Conservation (phyloP, 2,797 vertebrate genomes). For the Anguilla anguilla region DNA sequence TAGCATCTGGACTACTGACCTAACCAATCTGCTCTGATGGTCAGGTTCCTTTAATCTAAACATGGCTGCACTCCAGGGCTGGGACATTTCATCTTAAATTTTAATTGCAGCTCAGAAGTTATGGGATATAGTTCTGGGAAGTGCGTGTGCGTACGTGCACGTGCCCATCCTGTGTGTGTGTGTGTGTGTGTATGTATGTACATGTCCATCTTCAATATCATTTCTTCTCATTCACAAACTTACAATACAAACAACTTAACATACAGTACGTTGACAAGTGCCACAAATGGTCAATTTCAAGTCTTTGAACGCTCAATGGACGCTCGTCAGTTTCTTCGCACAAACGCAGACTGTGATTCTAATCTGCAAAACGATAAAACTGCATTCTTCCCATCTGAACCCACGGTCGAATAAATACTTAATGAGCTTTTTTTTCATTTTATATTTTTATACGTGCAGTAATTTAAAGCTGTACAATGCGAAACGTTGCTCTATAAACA, state of each 20-base stretch:
- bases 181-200: background rate
- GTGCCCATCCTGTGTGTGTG: too few relatives aligned
- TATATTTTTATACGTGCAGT: background rate
- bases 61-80: constrained; percentile 43
- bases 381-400: background rate
- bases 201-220: too few relatives aligned
- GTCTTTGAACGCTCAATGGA: background rate
- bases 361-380: background rate
- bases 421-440: constrained; percentile 1
- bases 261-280: background rate
- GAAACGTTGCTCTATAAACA: background rate
- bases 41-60: constrained; percentile 46
- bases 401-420: background rate
- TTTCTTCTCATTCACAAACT: background rate
- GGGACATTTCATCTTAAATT: constrained; percentile 46
- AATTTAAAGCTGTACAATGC: background rate
- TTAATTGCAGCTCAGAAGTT: background rate
- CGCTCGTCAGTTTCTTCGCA: background rate
- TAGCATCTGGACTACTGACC: constrained; percentile 36
- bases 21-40: constrained; percentile 40
- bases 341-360: background rate
- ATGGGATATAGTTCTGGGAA: too few relatives aligned
- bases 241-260: background rate
- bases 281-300: background rate
- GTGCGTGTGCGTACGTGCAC: background rate